Conservation (phyloP, 2,888 invertebrate genomes). For the Girardia tigrina region DNA sequence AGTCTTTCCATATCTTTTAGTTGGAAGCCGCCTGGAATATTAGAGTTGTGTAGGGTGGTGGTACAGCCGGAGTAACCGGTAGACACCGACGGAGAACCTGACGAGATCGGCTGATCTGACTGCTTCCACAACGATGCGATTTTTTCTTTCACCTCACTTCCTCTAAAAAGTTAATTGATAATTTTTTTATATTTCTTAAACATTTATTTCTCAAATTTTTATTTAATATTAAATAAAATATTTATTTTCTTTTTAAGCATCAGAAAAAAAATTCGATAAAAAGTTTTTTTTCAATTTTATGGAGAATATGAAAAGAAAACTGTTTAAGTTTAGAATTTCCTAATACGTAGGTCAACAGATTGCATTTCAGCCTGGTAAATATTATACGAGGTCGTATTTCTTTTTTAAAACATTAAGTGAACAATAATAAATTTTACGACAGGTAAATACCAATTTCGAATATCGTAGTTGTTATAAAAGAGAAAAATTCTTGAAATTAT, state of each 20-base stretch:
- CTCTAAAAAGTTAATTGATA: neutral
- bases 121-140: conserved; percentile 19
- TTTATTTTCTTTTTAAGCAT: neutral
- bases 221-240: neutral
- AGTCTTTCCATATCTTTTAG: conserved; percentile 9
- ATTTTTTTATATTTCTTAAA: neutral
- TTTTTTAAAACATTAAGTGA: neutral
- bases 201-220: neutral
- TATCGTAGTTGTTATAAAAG: too few species aligned
- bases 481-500: too few species aligned
- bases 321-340: neutral
- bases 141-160: conserved; percentile 11
- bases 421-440: conserved; percentile 16
- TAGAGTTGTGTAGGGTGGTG: neutral
- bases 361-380: conserved; percentile 1
- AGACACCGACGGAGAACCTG: neutral
- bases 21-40: conserved; percentile 10
- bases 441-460: too few species aligned
- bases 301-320: neutral
- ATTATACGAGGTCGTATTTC: neutral
- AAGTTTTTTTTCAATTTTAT: neutral
- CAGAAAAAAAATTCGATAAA: neutral
- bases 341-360: conserved; percentile 11
- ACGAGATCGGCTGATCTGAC: conserved; percentile 9
- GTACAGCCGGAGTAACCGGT: neutral